phyloP scores from a whole-genome alignment of 2,113 vertebrate genomes.

The Scolopax mira region DNA sequence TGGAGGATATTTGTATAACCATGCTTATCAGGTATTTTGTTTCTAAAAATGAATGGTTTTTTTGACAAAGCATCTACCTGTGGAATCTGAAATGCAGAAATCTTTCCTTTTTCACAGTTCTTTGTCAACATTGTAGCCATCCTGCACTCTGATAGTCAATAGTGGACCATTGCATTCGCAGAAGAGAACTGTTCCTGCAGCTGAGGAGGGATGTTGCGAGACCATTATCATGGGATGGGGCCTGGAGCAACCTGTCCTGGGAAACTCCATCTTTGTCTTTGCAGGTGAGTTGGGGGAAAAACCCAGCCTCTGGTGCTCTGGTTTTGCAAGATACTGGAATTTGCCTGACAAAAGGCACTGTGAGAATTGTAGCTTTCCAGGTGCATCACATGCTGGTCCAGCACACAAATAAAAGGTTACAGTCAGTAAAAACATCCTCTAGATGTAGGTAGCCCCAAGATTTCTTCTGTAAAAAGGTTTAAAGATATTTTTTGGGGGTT shows the following conservation, averaged over 20 bases:
- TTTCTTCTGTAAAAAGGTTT: background rate
- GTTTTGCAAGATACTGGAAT: background rate
- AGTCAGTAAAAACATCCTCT: background rate
- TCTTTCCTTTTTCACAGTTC: background rate
- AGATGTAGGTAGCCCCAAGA: background rate
- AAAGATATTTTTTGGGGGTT: background rate
- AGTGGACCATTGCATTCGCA: background rate
- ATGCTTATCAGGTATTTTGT: background rate
- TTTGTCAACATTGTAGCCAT: background rate
- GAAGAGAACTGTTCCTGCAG: background rate
- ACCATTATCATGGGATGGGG: rapidly evolving
- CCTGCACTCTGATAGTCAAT: background rate
- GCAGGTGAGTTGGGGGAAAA: background rate
- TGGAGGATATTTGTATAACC: background rate
- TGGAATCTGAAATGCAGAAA: background rate
- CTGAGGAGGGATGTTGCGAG: background rate
- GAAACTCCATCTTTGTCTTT: background rate
- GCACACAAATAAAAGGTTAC: background rate
- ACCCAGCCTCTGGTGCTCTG: background rate
- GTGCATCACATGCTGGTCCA: too few species aligned
- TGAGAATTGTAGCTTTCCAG: background rate
- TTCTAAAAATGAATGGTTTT: background rate
- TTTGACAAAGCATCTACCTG: background rate
- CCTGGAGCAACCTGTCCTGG: background rate
- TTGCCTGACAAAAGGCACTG: background rate